phyloP scores from a whole-genome alignment of 1,140 invertebrate species.

The Lasioglossum albipes region DNA sequence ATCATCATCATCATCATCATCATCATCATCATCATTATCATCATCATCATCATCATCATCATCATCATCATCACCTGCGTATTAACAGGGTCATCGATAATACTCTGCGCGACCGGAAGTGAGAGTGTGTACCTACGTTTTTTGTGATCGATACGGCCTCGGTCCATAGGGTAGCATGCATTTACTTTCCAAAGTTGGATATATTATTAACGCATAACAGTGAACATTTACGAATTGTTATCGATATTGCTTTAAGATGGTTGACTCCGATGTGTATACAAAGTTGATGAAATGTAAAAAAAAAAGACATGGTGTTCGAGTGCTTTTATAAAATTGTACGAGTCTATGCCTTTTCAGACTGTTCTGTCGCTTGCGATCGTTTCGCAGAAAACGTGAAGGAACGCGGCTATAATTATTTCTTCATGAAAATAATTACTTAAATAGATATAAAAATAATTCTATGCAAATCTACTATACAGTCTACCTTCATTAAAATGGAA shows the following conservation, averaged over 20 bases:
- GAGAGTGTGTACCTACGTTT: conserved; percentile 62
- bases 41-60: conserved; percentile 79
- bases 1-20: conserved; percentile 78
- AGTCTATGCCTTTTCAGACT: background rate
- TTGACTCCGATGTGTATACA: background rate
- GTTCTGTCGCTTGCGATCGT: conserved; percentile 16
- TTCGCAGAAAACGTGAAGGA: background rate
- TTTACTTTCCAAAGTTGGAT: conserved; percentile 36
- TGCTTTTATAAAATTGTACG: background rate
- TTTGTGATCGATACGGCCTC: conserved; percentile 65
- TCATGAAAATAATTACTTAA: too few relatives aligned
- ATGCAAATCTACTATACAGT: too few relatives aligned
- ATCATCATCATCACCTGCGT: conserved; percentile 79
- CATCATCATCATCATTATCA: conserved; percentile 76
- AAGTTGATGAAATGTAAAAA: background rate
- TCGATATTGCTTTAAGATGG: conserved; percentile 11
- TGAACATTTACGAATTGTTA: conserved; percentile 53
- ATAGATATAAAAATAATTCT: too few relatives aligned
- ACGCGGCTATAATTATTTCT: background rate
- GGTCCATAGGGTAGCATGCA: conserved; percentile 58
- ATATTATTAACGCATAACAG: conserved; percentile 55
- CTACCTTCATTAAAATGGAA: too few relatives aligned
- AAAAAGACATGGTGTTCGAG: background rate
- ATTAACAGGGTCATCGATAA: conserved; percentile 67
- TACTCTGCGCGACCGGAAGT: conserved; percentile 39